Percentiles rank a stretch among this genome's conserved stretches.
phyloP scores from a whole-genome alignment of 2,888 invertebrate species.

The Cephalotes varians region DNA sequence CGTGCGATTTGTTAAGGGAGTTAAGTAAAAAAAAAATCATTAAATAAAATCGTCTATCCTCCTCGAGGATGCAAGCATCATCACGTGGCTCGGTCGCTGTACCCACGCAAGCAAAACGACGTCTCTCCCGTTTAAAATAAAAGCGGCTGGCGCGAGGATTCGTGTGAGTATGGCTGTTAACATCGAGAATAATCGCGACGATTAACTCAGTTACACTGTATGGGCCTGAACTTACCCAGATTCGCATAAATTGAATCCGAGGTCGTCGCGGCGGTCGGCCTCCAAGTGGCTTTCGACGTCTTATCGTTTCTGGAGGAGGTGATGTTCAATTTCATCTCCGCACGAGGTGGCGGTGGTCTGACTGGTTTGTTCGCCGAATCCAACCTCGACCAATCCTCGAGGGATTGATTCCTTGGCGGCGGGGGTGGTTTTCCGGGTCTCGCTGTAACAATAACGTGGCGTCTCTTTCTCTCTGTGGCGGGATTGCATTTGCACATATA shows the following conservation, averaged over 20 bases:
- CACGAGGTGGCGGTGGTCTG: conserved; percentile 90
- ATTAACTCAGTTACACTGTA: conserved; percentile 84
- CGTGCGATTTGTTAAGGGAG: neutral
- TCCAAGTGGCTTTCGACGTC: conserved; percentile 71
- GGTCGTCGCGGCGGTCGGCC: conserved; percentile 74
- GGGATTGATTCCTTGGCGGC: conserved; percentile 89
- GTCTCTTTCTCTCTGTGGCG: neutral
- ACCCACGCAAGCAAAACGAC: conserved; percentile 50
- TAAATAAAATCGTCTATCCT: neutral
- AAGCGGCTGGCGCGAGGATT: conserved; percentile 73
- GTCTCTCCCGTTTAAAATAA: conserved; percentile 42
- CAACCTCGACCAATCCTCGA: conserved; percentile 86
- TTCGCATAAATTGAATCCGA: conserved; percentile 90
- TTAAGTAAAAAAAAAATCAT: too few relatives aligned
- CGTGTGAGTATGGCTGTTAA: conserved; percentile 78
- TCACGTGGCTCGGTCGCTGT: conserved; percentile 53
- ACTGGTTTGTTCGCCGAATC: conserved; percentile 88
- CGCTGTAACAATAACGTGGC: conserved; percentile 77
- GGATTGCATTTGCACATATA: neutral
- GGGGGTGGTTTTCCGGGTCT: conserved; percentile 91
- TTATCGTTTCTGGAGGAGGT: conserved; percentile 83
- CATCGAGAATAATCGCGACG: conserved; percentile 71
- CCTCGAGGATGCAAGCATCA: conserved; percentile 13
- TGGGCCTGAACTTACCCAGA: conserved; percentile 88
- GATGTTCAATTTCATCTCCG: conserved; percentile 75